Evolutionary conservation across 2,888 invertebrate genomes (phyloP).

Genomic region (Rhagonycha fulva): DNA sequence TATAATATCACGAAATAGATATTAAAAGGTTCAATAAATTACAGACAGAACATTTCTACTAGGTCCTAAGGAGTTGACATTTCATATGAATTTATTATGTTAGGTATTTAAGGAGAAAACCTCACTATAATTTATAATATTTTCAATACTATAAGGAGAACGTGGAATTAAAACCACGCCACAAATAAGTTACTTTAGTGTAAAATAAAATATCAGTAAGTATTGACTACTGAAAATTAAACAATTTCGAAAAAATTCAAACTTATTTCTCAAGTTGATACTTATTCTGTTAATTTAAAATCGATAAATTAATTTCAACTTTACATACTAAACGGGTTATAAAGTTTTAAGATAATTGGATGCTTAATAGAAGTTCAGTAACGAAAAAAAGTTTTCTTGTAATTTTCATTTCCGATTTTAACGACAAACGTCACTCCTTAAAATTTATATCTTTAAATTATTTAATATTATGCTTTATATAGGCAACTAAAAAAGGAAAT

Average conservation of each 20-base stretch:
- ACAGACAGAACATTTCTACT: neutral
- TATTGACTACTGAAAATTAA: neutral
- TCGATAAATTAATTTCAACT: neutral
- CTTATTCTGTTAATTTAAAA: neutral
- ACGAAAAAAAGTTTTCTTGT: neutral
- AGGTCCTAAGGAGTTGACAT: neutral
- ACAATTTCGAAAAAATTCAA: neutral
- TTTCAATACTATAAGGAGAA: too few relatives aligned
- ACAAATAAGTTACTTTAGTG: too few relatives aligned
- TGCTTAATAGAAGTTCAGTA: neutral
- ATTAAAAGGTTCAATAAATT: neutral
- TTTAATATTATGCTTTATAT: neutral
- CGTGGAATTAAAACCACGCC: too few relatives aligned
- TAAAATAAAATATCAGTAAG: too few relatives aligned
- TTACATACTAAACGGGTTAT: neutral
- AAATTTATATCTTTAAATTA: neutral
- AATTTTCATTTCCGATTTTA: neutral
- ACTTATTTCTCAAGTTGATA: neutral
- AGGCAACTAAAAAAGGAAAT: neutral
- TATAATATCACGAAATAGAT: neutral
- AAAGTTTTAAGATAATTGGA: neutral
- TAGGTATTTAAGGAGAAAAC: too few relatives aligned
- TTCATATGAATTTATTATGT: neutral
- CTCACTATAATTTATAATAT: too few relatives aligned
- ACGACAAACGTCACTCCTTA: neutral